These are phyloP conservation scores for Peucedramus taeniatus DNA, from an alignment of 2,113 vertebrate genomes.

Conservation along the genomic window DNA sequence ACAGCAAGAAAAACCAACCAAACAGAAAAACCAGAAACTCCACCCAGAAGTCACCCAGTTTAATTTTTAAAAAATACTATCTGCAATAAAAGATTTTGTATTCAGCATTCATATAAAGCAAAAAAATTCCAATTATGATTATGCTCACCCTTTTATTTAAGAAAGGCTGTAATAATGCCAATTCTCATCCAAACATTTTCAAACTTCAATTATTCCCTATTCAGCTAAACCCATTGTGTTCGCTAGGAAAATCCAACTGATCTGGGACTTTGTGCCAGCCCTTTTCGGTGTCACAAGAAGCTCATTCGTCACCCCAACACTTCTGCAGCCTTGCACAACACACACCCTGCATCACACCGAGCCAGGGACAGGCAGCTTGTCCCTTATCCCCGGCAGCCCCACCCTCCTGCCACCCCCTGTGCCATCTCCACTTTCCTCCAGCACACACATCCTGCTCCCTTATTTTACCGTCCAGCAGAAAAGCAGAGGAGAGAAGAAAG, in stretches of 20 bases:
- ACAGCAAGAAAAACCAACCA: neutral
- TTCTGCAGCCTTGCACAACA: neutral
- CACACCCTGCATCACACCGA: rapidly evolving
- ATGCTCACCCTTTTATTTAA: neutral
- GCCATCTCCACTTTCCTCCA: neutral
- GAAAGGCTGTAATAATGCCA: neutral
- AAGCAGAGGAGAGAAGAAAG: neutral
- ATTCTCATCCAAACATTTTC: neutral
- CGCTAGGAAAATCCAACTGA: neutral
- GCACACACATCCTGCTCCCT: neutral
- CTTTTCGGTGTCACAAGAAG: neutral
- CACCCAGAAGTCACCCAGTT: neutral
- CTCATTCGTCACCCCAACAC: neutral
- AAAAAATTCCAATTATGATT: neutral
- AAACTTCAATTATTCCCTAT: neutral
- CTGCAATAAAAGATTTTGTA: neutral
- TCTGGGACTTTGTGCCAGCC: neutral
- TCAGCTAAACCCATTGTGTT: neutral
- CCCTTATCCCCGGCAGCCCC: neutral
- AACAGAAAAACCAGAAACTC: neutral
- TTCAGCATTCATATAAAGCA: neutral
- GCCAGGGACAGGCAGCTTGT: neutral
- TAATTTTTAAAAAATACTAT: neutral
- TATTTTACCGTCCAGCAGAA: neutral
- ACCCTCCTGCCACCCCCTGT: neutral